These are phyloP conservation scores for Diglossa cyanea DNA, from an alignment of 2,797 vertebrate genomes.

Conservation along the genomic window DNA sequence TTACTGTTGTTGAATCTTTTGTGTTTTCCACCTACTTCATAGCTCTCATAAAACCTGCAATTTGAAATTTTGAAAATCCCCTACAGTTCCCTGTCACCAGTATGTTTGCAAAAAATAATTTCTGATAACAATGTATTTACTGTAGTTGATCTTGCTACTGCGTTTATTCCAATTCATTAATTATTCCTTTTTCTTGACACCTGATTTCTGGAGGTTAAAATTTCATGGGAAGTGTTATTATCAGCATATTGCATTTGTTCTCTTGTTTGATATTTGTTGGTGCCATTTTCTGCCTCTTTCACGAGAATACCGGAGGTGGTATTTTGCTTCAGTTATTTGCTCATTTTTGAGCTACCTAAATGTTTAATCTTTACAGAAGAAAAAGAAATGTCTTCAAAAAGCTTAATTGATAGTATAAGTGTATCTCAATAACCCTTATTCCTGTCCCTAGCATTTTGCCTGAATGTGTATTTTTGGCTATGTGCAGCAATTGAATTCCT, in stretches of 20 bases:
- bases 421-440: background rate
- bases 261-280: background rate
- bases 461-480: conserved; percentile 12
- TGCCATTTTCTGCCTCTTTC: background rate
- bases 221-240: background rate
- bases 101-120: background rate
- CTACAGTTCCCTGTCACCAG: background rate
- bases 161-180: background rate
- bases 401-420: background rate
- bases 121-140: background rate
- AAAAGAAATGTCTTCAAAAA: background rate
- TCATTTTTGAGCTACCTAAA: background rate
- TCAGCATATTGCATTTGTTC: background rate
- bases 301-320: background rate
- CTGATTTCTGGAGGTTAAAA: background rate
- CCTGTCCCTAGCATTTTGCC: background rate
- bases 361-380: background rate
- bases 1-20: background rate
- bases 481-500: conserved; percentile 1
- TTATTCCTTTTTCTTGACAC: background rate
- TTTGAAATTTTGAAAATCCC: background rate
- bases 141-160: background rate
- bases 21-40: background rate
- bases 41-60: background rate
- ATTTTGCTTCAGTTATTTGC: background rate